Conservation (phyloP, 1,140 invertebrate species). For the Drosophila saltans region DNA sequence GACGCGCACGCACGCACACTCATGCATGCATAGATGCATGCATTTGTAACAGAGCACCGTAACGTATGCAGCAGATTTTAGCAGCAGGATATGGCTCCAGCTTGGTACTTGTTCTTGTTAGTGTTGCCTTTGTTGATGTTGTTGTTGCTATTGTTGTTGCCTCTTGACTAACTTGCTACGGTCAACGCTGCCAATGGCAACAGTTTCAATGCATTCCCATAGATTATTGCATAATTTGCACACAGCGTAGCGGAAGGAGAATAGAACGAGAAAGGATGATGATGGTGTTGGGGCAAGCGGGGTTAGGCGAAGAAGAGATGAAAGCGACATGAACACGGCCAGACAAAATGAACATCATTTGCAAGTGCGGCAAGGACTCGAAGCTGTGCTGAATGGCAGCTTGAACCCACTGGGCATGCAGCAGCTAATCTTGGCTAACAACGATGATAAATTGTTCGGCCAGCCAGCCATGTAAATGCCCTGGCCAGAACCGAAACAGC, state of each 20-base stretch:
- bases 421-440: constrained; percentile 62
- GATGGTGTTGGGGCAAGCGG: background rate
- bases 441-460: constrained; percentile 67
- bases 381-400: constrained; percentile 34
- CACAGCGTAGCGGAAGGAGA: constrained; percentile 30
- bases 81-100: constrained; percentile 36
- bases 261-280: background rate
- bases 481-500: background rate
- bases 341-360: constrained; percentile 68
- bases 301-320: background rate
- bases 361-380: constrained; percentile 61
- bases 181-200: constrained; percentile 66
- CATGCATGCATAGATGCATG: constrained; percentile 1
- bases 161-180: constrained; percentile 62
- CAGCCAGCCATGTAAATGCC: constrained; percentile 31
- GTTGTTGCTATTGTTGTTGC: constrained; percentile 20
- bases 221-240: constrained; percentile 79
- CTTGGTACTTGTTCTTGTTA: constrained; percentile 7
- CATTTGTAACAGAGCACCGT: constrained; percentile 40
- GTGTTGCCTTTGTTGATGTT: background rate
- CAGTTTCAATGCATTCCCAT: constrained; percentile 67
- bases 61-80: constrained; percentile 72
- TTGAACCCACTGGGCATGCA: constrained; percentile 33
- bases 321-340: constrained; percentile 10
- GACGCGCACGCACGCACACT: constrained; percentile 1